Conservation (phyloP, 2,113 vertebrate genomes). For the Dendropsophus ebraccatus region DNA sequence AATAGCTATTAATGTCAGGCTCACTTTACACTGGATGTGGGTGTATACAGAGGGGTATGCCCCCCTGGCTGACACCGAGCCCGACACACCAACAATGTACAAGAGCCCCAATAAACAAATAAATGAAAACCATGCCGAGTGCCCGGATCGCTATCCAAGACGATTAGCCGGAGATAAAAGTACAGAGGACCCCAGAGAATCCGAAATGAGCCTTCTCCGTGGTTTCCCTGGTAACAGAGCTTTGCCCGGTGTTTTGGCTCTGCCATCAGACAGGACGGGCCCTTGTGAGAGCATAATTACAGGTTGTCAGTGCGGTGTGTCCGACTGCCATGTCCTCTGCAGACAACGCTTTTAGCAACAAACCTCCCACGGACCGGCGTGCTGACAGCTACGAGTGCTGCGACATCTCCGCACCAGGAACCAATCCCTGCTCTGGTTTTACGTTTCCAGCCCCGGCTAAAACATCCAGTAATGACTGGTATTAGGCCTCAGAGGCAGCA, state of each 20-base stretch:
- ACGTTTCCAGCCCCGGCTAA: background rate
- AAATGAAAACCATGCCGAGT: background rate
- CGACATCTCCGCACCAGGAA: background rate
- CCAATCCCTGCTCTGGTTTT: background rate
- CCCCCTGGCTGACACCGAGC: background rate
- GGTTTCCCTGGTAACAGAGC: constrained; percentile 36
- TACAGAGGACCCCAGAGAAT: background rate
- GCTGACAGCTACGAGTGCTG: background rate
- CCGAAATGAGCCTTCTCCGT: background rate
- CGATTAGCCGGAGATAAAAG: background rate
- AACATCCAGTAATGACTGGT: background rate
- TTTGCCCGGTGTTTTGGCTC: background rate
- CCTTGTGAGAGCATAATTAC: constrained; percentile 21
- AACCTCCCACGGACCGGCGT: background rate
- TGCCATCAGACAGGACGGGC: background rate
- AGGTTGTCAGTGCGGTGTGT: constrained; percentile 19
- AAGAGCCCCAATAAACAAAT: background rate
- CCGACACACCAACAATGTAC: background rate
- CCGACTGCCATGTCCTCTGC: constrained; percentile 7
- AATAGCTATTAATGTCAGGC: background rate
- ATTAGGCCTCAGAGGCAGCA: background rate
- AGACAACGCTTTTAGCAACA: constrained; percentile 18
- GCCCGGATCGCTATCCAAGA: background rate
- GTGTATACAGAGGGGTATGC: background rate
- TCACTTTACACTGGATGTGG: background rate